Percentiles rank a stretch among this genome's conserved stretches.
Conservation (phyloP, 1,140 invertebrate genomes). For the Microplitis demolitor region DNA sequence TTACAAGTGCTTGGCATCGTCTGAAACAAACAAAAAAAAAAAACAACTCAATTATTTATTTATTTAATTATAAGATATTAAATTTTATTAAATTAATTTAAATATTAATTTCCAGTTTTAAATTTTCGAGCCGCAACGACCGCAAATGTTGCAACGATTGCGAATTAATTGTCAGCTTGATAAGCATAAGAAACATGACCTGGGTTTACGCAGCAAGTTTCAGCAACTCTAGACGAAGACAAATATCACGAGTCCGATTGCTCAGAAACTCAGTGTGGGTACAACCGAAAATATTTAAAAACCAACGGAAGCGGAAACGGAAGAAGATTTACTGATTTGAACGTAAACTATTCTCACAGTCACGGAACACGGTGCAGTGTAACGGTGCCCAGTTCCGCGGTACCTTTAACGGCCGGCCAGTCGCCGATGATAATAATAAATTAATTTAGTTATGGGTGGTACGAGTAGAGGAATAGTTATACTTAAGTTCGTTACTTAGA, state of each 20-base stretch:
- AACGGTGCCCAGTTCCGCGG: constrained; percentile 21
- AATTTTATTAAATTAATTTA: not conserved
- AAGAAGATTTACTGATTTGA: constrained; percentile 19
- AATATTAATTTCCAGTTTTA: too few species aligned
- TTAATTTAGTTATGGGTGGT: not conserved
- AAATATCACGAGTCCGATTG: too few species aligned
- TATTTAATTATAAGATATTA: not conserved
- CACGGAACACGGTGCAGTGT: constrained; percentile 16
- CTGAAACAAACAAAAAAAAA: constrained; percentile 34
- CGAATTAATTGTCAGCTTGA: not conserved
- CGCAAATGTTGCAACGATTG: not conserved
- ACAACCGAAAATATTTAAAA: not conserved
- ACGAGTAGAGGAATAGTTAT: not conserved
- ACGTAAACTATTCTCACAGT: not conserved
- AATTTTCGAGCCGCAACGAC: not conserved
- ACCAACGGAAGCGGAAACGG: constrained; percentile 22
- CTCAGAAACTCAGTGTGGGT: too few species aligned
- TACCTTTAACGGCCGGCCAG: not conserved
- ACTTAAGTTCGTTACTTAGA: not conserved
- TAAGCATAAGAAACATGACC: not conserved
- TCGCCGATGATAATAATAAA: constrained; percentile 16
- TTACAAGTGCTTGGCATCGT: constrained; percentile 44
- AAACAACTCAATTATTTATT: constrained; percentile 1
- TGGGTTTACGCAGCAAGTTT: too few species aligned
- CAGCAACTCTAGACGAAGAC: too few species aligned